These are phyloP conservation scores for Heterocephalus glaber DNA, from an alignment of 2,113 vertebrate genomes.

Conservation along the genomic window DNA sequence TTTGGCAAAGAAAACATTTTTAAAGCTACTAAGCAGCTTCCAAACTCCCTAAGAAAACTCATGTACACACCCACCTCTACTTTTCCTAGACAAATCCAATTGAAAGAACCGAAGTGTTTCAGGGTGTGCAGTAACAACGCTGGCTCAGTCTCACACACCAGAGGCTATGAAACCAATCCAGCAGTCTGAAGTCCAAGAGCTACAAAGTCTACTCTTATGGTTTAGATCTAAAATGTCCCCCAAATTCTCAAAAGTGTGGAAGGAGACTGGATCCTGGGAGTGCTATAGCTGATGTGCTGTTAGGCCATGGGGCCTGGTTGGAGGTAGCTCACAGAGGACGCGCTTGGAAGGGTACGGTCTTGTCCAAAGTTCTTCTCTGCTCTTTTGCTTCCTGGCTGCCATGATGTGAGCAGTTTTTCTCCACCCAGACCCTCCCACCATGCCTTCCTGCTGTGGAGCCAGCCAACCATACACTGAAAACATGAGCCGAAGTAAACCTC, in stretches of 20 bases:
- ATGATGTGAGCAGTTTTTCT: neutral
- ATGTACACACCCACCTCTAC: neutral
- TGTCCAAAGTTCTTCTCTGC: neutral
- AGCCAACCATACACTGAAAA: neutral
- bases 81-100: neutral
- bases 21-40: neutral
- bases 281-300: neutral
- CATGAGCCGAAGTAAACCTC: neutral
- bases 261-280: neutral
- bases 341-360: neutral
- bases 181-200: neutral
- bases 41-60: neutral
- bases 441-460: neutral
- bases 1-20: neutral
- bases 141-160: neutral
- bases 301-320: neutral
- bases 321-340: neutral
- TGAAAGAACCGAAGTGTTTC: neutral
- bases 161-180: neutral
- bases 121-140: rapidly evolving
- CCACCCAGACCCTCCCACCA: neutral
- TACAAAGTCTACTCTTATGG: neutral
- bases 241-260: neutral
- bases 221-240: neutral
- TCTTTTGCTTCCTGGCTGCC: neutral